Evolutionary conservation across 1,140 invertebrate genomes (phyloP).

Genomic region (Drosophila ercepeae): DNA sequence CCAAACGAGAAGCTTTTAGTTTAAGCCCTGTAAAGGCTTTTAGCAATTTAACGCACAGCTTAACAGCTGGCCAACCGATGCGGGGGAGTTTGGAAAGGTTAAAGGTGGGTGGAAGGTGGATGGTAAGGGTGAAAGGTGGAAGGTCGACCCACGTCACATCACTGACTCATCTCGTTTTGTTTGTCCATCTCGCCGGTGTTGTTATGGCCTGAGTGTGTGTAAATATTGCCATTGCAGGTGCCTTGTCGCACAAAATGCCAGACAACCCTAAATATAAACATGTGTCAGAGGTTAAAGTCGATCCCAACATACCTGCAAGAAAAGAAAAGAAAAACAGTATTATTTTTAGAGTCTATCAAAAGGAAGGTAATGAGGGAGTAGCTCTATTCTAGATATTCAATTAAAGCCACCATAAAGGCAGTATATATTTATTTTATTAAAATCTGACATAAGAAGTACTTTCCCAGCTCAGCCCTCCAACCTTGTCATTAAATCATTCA

Average conservation of each 20-base stretch:
- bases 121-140: conserved; percentile 3
- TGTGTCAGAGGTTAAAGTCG: conserved; percentile 29
- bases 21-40: conserved; percentile 72
- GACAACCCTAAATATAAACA: conserved; percentile 14
- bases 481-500: conserved; percentile 35
- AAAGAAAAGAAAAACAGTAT: conserved; percentile 11
- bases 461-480: not conserved
- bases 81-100: not conserved
- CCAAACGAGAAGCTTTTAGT: conserved; percentile 59
- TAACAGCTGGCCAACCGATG: conserved; percentile 52
- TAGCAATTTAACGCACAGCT: conserved; percentile 81
- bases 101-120: not conserved
- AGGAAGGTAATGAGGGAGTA: not conserved
- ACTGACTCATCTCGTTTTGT: conserved; percentile 28
- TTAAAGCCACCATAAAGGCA: too few species aligned
- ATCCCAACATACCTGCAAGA: conserved; percentile 57
- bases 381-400: too few species aligned
- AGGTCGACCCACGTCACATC: conserved; percentile 16
- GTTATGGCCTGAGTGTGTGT: conserved; percentile 37
- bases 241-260: conserved; percentile 10
- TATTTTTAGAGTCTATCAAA: conserved; percentile 16
- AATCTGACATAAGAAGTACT: not conserved
- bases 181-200: conserved; percentile 32
- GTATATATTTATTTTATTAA: not conserved
- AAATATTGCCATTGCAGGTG: conserved; percentile 75